Evolutionary conservation across 2,113 vertebrate genomes (phyloP).

Genomic region (Cyprinodon tularosa): DNA sequence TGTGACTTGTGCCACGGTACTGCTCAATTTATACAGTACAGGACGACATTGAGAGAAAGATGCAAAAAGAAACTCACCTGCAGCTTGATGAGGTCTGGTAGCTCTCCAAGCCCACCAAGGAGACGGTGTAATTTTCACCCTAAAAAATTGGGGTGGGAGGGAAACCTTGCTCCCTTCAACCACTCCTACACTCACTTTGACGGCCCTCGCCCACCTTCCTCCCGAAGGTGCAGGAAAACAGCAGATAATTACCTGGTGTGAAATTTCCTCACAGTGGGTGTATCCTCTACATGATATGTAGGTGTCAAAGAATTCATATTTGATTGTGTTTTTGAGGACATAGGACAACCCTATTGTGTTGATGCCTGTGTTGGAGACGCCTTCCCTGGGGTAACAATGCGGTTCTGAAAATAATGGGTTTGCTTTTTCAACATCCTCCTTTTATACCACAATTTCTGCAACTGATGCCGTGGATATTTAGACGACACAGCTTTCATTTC

Average conservation of each 20-base stretch:
- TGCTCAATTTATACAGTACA: slow-evolving; percentile 74
- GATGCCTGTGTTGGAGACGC: slow-evolving; percentile 46
- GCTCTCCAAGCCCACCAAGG: slow-evolving; percentile 57
- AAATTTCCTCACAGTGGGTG: slow-evolving; percentile 61
- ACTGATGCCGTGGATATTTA: slow-evolving; percentile 15
- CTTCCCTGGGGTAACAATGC: slow-evolving; percentile 36
- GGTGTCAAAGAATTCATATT: slow-evolving; percentile 61
- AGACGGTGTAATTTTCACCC: slow-evolving; percentile 72
- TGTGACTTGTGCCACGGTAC: slow-evolving; percentile 69
- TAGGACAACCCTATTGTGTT: slow-evolving; percentile 30
- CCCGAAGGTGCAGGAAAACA: slow-evolving; percentile 62
- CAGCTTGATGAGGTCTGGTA: slow-evolving; percentile 76
- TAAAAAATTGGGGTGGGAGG: slow-evolving; percentile 58
- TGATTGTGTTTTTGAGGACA: slow-evolving; percentile 61
- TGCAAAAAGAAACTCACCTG: slow-evolving; percentile 64
- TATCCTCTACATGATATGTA: slow-evolving; percentile 29
- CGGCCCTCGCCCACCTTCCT: slow-evolving; percentile 32
- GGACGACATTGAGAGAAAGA: slow-evolving; percentile 60
- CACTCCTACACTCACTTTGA: slow-evolving; percentile 11
- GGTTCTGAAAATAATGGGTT: slow-evolving; percentile 49
- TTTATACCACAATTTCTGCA: slow-evolving; percentile 13
- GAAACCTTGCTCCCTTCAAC: slow-evolving; percentile 32
- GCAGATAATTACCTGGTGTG: slow-evolving; percentile 75
- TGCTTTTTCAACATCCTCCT: slow-evolving; percentile 7
- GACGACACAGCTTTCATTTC: background rate